phyloP scores from a whole-genome alignment of 2,888 invertebrate genomes.

The Epinotia nisella region DNA sequence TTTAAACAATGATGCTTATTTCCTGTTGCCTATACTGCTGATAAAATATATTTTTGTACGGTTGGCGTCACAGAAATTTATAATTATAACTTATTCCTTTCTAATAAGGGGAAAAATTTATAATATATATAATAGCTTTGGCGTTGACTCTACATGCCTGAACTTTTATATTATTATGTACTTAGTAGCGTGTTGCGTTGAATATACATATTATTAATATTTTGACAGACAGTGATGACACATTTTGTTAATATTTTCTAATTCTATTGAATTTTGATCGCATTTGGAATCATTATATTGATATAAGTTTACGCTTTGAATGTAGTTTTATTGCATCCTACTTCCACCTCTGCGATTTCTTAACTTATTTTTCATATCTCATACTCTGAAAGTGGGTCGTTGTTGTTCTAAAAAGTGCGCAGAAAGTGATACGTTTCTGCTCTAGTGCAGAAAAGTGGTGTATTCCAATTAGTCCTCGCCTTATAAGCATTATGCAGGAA shows the following conservation, averaged over 20 bases:
- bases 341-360: neutral
- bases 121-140: too few species aligned
- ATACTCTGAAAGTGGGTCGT: too few species aligned
- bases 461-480: too few species aligned
- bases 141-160: neutral
- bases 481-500: too few species aligned
- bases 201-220: neutral
- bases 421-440: too few species aligned
- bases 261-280: constrained; percentile 23
- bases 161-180: neutral
- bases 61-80: too few species aligned
- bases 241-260: constrained; percentile 3
- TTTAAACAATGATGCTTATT: constrained; percentile 17
- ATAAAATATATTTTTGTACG: constrained; percentile 9
- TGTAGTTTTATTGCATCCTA: constrained; percentile 36
- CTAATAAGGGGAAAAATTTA: too few species aligned
- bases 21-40: constrained; percentile 12
- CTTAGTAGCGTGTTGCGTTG: neutral
- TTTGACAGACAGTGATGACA: too few species aligned
- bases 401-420: too few species aligned
- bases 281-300: constrained; percentile 29
- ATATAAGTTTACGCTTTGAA: constrained; percentile 13
- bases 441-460: too few species aligned
- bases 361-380: too few species aligned
- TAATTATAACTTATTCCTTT: too few species aligned